Evolutionary conservation across 2,113 vertebrate species (phyloP), one percentile per base, ranked within the genome.

Genomic region (Platichthys stellatus): DNA sequence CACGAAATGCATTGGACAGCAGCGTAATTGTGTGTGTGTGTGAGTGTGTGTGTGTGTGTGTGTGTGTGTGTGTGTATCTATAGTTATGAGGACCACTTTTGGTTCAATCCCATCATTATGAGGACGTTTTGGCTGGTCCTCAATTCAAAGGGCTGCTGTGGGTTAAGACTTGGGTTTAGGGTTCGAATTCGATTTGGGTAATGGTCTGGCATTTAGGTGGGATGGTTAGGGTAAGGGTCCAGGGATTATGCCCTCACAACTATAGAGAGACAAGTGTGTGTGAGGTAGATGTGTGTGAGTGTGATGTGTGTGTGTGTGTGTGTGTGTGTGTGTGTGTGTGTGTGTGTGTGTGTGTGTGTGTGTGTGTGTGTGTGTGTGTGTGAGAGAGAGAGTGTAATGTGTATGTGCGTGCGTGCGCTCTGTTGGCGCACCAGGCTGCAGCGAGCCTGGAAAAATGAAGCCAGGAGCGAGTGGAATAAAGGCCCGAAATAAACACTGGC

Each of bases 401-500:
- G 72, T 53, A 53, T 38, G 79, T 2, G 40, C 0, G 61, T 14
- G 53, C 21, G 78, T 0, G 40, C 0, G 40, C 40, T 43, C 12
- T 65, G 78, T 51, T 84, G 81, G 75, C 66, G 79, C 76, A 90
- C 88, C 75, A 71, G 65, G 82, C 89, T 90, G 82, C 90, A 89
- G 83, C 74, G 84, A 81, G 87, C 61, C 73, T 80, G 84, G 82
- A 87, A 79, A 84, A 84, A 85, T 59, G 69, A 81, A 78, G 81
- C 65, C 57, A 76, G 86, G 85, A 88, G 80, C 86, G 74, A 83
- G 23, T 73, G 88, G 86, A 89, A 88, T 78, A 78, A 81, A 83
- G 94, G 93, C 93, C 94, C 90, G 67, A 85, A 76, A 91, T 86
- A 92, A 94, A 90, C 90, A 90, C 70, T 45, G 82, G 69, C 81